phyloP scores from a whole-genome alignment of 1,140 invertebrate genomes.

The Drosophila orena region DNA sequence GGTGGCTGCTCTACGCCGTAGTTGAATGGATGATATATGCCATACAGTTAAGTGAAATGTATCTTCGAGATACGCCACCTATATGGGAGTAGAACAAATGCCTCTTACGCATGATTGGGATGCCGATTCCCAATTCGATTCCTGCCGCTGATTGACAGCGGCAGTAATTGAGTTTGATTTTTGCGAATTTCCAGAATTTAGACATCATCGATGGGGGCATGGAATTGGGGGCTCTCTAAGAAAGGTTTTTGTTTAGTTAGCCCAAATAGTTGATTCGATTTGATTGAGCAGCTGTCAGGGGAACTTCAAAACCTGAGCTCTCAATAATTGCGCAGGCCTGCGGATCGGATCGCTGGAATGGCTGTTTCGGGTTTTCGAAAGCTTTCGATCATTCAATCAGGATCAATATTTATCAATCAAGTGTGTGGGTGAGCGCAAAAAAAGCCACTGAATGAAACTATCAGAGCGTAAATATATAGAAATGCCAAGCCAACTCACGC shows the following conservation, averaged over 20 bases:
- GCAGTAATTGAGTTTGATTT: conserved; percentile 80
- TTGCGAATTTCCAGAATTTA: conserved; percentile 76
- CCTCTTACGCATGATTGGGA: conserved; percentile 69
- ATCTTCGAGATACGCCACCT: conserved; percentile 59
- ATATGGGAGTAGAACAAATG: conserved; percentile 30
- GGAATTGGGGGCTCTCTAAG: conserved; percentile 42
- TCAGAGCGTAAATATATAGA: background rate
- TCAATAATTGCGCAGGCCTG: conserved; percentile 53
- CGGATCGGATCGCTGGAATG: conserved; percentile 23
- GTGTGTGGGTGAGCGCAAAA: conserved; percentile 34
- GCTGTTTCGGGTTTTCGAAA: conserved; percentile 60
- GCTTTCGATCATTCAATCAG: conserved; percentile 81
- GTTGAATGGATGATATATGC: conserved; percentile 74
- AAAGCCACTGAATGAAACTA: conserved; percentile 28
- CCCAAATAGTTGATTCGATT: conserved; percentile 77
- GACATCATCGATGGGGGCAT: conserved; percentile 52
- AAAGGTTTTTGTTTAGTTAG: conserved; percentile 81
- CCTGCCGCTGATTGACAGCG: conserved; percentile 76
- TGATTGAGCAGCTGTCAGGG: conserved; percentile 78
- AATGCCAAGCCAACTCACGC: conserved; percentile 35
- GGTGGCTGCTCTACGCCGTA: conserved; percentile 35
- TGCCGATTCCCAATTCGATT: conserved; percentile 54
- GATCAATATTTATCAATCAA: conserved; percentile 82
- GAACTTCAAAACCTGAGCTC: conserved; percentile 74
- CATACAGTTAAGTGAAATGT: conserved; percentile 79